Evolutionary conservation across 2,888 invertebrate species (phyloP).

Genomic region (Pandemis heparana): DNA sequence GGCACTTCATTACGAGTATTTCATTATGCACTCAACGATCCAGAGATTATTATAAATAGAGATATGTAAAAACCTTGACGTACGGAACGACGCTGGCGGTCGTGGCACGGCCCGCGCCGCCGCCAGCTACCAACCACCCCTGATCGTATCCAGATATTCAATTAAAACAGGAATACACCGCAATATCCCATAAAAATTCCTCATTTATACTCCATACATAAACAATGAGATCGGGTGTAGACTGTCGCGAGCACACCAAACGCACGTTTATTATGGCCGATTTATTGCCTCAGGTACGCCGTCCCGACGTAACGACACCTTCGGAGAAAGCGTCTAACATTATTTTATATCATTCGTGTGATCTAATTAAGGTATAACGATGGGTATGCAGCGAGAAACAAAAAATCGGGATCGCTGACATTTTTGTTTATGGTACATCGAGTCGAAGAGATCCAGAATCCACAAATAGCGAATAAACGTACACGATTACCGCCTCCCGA

Average conservation of each 20-base stretch:
- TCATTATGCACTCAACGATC: slow-evolving; percentile 83
- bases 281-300: slow-evolving; percentile 73
- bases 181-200: slow-evolving; percentile 80
- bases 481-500: slow-evolving; percentile 85
- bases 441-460: slow-evolving; percentile 81
- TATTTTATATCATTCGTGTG: slow-evolving; percentile 83
- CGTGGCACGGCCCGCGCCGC: slow-evolving; percentile 57
- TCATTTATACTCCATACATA: slow-evolving; percentile 84
- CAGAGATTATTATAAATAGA: slow-evolving; percentile 83
- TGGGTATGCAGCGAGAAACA: slow-evolving; percentile 84
- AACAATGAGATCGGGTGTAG: slow-evolving; percentile 85
- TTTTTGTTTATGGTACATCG: slow-evolving; percentile 87
- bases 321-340: slow-evolving; percentile 77
- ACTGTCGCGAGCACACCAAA: slow-evolving; percentile 80
- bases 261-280: slow-evolving; percentile 83
- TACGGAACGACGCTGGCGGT: slow-evolving; percentile 65
- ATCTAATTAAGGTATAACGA: slow-evolving; percentile 82
- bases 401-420: slow-evolving; percentile 86
- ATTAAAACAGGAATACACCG: slow-evolving; percentile 70
- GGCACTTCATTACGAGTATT: slow-evolving; percentile 83
- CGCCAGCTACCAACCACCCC: slow-evolving; percentile 56
- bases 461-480: slow-evolving; percentile 84
- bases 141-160: slow-evolving; percentile 67
- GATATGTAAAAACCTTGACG: slow-evolving; percentile 77
- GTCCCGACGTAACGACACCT: slow-evolving; percentile 61